Base-by-base conservation (phyloP, 2,888 invertebrate genomes). In the Diarsia rubi region DNA sequence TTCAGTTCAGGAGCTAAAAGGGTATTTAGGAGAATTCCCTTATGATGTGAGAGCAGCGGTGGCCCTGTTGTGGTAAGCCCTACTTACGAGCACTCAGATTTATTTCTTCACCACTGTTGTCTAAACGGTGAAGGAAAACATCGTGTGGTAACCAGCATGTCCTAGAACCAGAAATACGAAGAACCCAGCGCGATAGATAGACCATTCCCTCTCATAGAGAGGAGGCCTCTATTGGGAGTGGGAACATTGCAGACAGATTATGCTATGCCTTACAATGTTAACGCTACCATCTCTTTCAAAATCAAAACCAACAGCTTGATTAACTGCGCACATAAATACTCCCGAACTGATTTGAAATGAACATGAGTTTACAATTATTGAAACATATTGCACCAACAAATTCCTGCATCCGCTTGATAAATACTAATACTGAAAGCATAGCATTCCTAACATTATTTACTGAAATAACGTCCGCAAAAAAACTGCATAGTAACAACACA, bases 331-430 rank as follows among this genome's bases (percentile, higher is more conserved):
- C 31, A 82, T 70, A 60, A 70, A 69, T 63, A 69, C 24, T 27
- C 6, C 3, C 24, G 21, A 21, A 14, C 24, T 52, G 27, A 49
- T 66, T 65, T 57, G 9, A 47, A 64, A 59, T 59, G 42, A 66
- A 83, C 62, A 83, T 21, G 14, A 52, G 44, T 77, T 83, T 65
- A 60, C 27, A 68, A 68, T 83, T 57, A 72, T 57, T 71, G 21
- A 37, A 66, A 67, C 27, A 42, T 65, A 69, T 64, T 57, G 37
- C 27, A 44, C 24, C 44, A 27, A 59, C 73, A 44, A 72, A 60
- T 60, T 65, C 42, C 47, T 68, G 47, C 52, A 79, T 60, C 60
- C 57, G 62, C 14, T 83, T 62, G n/a, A 49, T 59, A 59, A 68
- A 66, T 79, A 65, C 9, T 31, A 12, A 45, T 69, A 75, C 57